Conservation (phyloP, 2,797 vertebrate species). For the Halcyon badia region DNA sequence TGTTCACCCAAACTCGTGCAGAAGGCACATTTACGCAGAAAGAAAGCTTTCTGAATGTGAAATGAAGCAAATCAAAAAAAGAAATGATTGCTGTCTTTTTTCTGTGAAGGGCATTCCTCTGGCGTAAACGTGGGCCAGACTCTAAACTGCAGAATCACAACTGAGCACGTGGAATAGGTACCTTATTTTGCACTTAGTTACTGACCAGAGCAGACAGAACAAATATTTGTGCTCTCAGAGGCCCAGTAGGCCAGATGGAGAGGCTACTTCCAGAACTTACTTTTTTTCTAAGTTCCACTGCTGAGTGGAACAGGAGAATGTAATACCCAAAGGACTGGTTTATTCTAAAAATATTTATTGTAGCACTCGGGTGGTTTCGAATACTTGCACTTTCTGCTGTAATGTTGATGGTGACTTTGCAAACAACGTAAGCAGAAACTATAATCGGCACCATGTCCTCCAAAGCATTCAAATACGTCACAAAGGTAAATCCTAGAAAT, state of each 20-base stretch:
- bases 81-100: background rate
- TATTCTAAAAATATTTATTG: background rate
- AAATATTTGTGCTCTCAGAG: background rate
- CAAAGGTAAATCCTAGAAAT: background rate
- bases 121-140: background rate
- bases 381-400: background rate
- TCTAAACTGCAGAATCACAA: background rate
- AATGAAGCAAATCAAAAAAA: background rate
- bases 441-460: background rate
- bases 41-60: background rate
- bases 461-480: fast-evolving
- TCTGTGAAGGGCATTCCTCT: background rate
- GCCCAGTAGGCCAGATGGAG: background rate
- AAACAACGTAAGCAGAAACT: background rate
- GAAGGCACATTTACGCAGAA: background rate
- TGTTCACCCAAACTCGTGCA: background rate
- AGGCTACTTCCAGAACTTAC: background rate
- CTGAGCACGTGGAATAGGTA: background rate
- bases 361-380: background rate
- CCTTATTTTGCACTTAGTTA: background rate
- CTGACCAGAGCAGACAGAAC: background rate
- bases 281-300: too few species aligned
- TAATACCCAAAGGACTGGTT: background rate
- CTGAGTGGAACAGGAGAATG: background rate
- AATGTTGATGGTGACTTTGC: background rate